These are phyloP conservation scores for Amphipyra berbera DNA, from an alignment of 2,888 invertebrate species.

Conservation along the genomic window DNA sequence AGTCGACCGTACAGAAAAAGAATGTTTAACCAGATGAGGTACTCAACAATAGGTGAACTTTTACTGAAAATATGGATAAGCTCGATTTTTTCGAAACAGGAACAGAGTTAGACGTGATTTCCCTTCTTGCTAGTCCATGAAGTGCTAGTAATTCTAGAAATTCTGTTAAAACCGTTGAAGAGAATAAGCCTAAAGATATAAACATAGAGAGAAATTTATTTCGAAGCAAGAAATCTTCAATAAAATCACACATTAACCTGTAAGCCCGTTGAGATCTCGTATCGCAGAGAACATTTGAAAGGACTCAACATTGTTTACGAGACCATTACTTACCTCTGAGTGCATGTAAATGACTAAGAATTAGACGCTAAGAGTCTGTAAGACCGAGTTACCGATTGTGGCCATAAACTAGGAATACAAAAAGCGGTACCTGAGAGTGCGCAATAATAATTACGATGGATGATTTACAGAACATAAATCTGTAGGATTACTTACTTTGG, in stretches of 20 bases:
- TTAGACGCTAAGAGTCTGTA: constrained; percentile 16
- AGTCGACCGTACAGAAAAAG: constrained; percentile 6
- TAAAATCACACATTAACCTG: constrained; percentile 4
- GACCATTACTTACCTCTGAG: constrained; percentile 12
- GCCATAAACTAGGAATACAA: constrained; percentile 28
- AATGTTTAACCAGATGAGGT: neutral
- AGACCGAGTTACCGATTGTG: constrained; percentile 19
- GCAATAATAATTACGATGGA: constrained; percentile 40
- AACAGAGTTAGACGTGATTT: no score
- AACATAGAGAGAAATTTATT: constrained; percentile 1
- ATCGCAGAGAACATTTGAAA: neutral
- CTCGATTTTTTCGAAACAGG: no score
- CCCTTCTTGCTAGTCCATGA: no score
- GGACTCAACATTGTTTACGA: constrained; percentile 3
- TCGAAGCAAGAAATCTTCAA: neutral
- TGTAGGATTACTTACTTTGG: constrained; percentile 8
- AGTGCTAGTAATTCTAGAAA: no score
- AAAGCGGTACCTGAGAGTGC: constrained; percentile 41
- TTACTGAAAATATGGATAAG: constrained; percentile 5
- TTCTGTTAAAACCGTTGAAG: no score
- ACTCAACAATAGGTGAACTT: constrained; percentile 3
- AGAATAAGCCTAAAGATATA: no score
- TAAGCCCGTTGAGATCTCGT: no score
- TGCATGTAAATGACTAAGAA: constrained; percentile 29
- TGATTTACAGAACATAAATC: constrained; percentile 17